Evolutionary conservation across 2,113 vertebrate genomes (phyloP).

Genomic region (Myrmecobius fasciatus): DNA sequence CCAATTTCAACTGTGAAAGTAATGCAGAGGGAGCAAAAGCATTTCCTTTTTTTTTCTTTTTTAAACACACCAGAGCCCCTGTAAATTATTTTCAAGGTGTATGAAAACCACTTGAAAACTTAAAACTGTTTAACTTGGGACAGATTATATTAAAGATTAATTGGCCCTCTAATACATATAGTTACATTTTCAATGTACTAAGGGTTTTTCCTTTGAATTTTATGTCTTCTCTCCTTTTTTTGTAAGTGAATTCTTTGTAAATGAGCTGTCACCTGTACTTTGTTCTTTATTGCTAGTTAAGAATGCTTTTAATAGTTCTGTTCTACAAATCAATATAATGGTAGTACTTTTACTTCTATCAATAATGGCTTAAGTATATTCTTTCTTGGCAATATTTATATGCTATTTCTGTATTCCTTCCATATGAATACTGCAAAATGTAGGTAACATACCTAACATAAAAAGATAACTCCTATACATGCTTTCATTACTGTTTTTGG

Average conservation of each 20-base stretch:
- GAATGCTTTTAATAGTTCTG: background rate
- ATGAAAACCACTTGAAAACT: background rate
- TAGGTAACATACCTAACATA: no score
- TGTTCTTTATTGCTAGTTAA: background rate
- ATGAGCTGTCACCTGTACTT: background rate
- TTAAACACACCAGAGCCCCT: background rate
- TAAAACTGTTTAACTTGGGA: background rate
- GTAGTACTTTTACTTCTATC: no score
- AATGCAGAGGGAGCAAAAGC: background rate
- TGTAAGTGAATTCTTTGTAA: background rate
- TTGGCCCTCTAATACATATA: constrained; percentile 16
- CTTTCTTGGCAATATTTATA: no score
- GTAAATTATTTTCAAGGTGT: background rate
- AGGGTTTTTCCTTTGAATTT: background rate
- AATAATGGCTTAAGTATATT: no score
- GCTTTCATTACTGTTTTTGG: no score
- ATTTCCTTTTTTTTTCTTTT: background rate
- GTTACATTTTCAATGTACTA: background rate
- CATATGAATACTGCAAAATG: no score
- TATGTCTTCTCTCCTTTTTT: background rate
- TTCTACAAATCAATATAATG: background rate
- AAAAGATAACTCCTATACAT: no score
- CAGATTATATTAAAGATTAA: background rate
- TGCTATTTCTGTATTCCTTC: no score
- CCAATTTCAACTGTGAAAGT: background rate